Conservation (phyloP, 2,113 vertebrate species). For the Gallinago paraguaiae region DNA sequence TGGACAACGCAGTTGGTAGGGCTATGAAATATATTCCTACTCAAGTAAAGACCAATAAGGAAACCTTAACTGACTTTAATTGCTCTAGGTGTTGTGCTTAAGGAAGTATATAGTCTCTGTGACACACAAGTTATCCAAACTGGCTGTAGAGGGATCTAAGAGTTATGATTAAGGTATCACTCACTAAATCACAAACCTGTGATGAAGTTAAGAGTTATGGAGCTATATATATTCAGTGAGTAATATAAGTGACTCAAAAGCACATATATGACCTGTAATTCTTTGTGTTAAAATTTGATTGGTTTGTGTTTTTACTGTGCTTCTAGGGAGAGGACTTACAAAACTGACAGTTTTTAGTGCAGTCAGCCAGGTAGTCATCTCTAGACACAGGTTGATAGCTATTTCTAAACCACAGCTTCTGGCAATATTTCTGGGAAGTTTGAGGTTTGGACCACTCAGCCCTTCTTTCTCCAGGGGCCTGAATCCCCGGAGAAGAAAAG, state of each 20-base stretch:
- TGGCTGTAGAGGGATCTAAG: not conserved
- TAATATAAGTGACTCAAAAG: not conserved
- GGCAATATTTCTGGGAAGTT: not conserved
- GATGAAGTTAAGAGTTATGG: not conserved
- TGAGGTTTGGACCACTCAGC: not conserved
- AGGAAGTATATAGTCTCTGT: not conserved
- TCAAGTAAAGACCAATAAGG: not conserved
- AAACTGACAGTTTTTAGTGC: not conserved
- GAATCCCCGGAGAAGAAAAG: not conserved
- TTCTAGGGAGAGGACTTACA: not conserved
- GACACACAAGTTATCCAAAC: not conserved
- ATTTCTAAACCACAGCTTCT: not conserved
- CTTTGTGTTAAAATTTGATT: not conserved
- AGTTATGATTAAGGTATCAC: not conserved
- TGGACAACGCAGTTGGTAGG: not conserved
- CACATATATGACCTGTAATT: rapidly evolving
- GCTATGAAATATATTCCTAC: not conserved
- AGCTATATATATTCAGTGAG: not conserved
- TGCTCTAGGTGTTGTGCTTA: not conserved
- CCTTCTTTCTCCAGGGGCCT: not conserved
- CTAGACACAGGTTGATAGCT: not conserved
- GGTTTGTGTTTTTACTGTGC: not conserved
- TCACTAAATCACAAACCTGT: not conserved
- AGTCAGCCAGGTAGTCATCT: not conserved
- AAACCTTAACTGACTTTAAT: not conserved